Evolutionary conservation across 2,888 invertebrate species (phyloP), one percentile per base, ranked within the genome.

Genomic region (Habroteleia sp.): DNA sequence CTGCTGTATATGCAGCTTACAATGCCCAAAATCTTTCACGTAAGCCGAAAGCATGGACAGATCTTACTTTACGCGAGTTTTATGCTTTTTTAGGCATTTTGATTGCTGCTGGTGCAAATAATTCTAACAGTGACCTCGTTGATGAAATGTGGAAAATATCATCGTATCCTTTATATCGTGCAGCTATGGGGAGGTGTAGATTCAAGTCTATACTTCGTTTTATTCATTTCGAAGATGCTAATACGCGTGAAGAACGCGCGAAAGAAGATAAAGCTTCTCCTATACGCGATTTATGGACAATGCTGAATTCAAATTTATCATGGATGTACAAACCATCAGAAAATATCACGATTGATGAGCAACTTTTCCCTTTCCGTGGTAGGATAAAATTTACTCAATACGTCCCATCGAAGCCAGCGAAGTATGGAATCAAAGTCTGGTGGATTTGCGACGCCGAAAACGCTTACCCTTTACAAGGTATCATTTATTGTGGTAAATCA

Each of bases 341-440:
- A 52, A 52, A 75, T 66, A 31, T 84, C 25, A 84, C 82, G 20
- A 73, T 84, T 17, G 83, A 84, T 41, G 83, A 83, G 46, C 81
- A 84, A 60, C 63, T 83, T 7, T 81, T 60, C 74, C 78, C 82
- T 23, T 84, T 72, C 60, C 74, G 82, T n/a, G 81, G 81, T 13
- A 66, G 77, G 13, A 81, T 80, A 14, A 60, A 56, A 54, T 84
- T 83, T 46, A 82, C 80, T 0, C 79, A 82, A 58, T 81, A 81
- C 68, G 79, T 80, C 23, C 79, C 80, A 48, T 80, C 79, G 11
- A 80, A 82, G 44, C 79, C 78, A 48, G 81, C 78, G 6, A 80
- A 81, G 44, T 82, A 81, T 71, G 80, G 79, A n/a, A 78, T 82
- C 11, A 83, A 83, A 72, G 72, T 83, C 6, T 82, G 76, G 74